These are phyloP conservation scores for Mesaphorura yosii DNA, from an alignment of 1,140 invertebrate genomes.

Conservation along the genomic window DNA sequence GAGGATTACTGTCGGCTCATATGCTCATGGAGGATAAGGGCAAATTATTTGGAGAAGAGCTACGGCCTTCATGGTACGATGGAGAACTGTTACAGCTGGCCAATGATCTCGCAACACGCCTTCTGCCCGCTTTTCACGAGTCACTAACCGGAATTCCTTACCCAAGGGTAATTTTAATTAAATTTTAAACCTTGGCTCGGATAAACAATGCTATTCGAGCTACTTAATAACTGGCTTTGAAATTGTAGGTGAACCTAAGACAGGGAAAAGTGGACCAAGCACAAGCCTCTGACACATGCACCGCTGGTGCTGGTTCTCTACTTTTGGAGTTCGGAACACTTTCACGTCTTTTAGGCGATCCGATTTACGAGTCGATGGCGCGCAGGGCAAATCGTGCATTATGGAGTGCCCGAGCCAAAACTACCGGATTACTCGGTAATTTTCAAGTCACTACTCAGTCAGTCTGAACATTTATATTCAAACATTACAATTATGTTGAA, in stretches of 20 bases:
- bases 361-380: conserved; percentile 50
- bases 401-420: conserved; percentile 46
- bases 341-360: conserved; percentile 48
- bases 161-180: conserved; percentile 41
- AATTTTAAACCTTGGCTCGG: not conserved
- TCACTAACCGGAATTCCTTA: conserved; percentile 48
- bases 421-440: conserved; percentile 51
- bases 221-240: not conserved
- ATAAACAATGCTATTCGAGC: no score
- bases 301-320: conserved; percentile 52
- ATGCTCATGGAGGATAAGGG: conserved; percentile 49
- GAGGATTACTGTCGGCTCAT: conserved; percentile 54
- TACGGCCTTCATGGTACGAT: conserved; percentile 46
- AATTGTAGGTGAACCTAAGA: conserved; percentile 44
- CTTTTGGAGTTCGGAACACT: conserved; percentile 55
- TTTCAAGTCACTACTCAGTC: no score
- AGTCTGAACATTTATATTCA: no score
- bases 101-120: conserved; percentile 47
- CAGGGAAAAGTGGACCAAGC: conserved; percentile 46
- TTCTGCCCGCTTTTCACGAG: conserved; percentile 52
- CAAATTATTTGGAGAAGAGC: conserved; percentile 46
- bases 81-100: conserved; percentile 49
- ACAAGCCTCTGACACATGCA: conserved; percentile 55
- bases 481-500: conserved; percentile 18
- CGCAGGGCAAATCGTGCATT: conserved; percentile 44